phyloP scores from a whole-genome alignment of 2,888 invertebrate species.

The Tillus elongatus region DNA sequence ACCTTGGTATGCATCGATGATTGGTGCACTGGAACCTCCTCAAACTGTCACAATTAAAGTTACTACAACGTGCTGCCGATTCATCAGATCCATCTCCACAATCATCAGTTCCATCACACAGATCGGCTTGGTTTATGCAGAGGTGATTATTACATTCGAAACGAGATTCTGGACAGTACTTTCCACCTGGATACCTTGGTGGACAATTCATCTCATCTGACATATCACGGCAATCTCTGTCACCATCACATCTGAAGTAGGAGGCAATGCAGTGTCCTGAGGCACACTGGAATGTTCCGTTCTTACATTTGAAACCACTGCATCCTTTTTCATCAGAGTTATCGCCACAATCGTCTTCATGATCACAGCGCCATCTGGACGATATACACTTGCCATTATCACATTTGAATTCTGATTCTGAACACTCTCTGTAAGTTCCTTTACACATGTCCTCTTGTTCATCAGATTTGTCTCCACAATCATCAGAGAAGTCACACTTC shows the following conservation, averaged over 20 bases:
- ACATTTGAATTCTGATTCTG: slow-evolving; percentile 85
- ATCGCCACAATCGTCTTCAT: slow-evolving; percentile 95
- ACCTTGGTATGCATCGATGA: slow-evolving; percentile 75
- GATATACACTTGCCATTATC: slow-evolving; percentile 86
- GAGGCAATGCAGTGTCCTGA: slow-evolving; percentile 90
- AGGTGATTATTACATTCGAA: slow-evolving; percentile 90
- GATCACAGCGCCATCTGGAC: slow-evolving; percentile 88
- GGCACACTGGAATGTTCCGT: slow-evolving; percentile 83
- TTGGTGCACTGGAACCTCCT: slow-evolving; percentile 85
- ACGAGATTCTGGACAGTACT: slow-evolving; percentile 80
- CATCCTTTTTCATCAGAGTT: slow-evolving; percentile 83
- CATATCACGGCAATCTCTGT: slow-evolving; percentile 79
- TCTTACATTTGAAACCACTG: slow-evolving; percentile 75
- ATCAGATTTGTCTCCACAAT: slow-evolving; percentile 92
- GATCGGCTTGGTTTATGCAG: slow-evolving; percentile 80
- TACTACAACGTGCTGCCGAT: slow-evolving; percentile 65
- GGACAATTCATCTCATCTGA: slow-evolving; percentile 86
- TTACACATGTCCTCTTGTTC: slow-evolving; percentile 74
- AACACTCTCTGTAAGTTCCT: slow-evolving; percentile 78
- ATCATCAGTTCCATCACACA: slow-evolving; percentile 89
- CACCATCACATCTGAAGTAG: slow-evolving; percentile 82
- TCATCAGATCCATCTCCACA: slow-evolving; percentile 91
- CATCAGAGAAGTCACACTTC: slow-evolving; percentile 94
- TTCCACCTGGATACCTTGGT: slow-evolving; percentile 74
- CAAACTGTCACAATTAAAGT: slow-evolving; percentile 76